These are phyloP conservation scores for Carcina quercana DNA, from an alignment of 2,888 invertebrate genomes.

Conservation along the genomic window DNA sequence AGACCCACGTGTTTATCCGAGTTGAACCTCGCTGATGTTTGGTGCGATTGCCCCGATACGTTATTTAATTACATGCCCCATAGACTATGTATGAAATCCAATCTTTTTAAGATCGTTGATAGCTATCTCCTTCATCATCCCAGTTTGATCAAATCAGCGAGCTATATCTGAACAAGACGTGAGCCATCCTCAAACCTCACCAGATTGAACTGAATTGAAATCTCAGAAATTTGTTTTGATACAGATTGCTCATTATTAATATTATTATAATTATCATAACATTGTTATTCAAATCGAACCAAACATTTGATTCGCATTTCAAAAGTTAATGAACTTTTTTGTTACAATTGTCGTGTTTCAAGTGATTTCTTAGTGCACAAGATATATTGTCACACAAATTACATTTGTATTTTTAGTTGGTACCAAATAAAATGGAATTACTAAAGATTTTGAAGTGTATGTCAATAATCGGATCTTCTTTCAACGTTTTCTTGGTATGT, in stretches of 20 bases:
- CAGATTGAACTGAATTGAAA: no score
- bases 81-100: constrained; percentile 48
- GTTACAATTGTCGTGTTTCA: no score
- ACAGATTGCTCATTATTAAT: no score
- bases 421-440: constrained; percentile 56
- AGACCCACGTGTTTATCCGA: constrained; percentile 26
- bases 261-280: no score
- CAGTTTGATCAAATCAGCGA: constrained; percentile 47
- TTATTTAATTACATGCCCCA: constrained; percentile 51
- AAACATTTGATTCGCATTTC: no score
- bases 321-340: no score
- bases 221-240: no score
- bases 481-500: constrained; percentile 8
- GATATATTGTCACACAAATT: constrained; percentile 3
- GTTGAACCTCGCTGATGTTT: constrained; percentile 28
- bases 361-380: no score
- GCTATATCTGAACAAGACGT: constrained; percentile 52
- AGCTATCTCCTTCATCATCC: constrained; percentile 57
- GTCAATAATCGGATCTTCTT: no score
- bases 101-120: constrained; percentile 38
- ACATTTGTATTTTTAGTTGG: constrained; percentile 4
- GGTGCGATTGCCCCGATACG: constrained; percentile 57
- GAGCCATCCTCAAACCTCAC: no score
- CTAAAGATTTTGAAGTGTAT: constrained; percentile 39
- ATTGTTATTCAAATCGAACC: no score